Evolutionary conservation across 37 sponge, comb jelly and placozoan species (phyloP), one percentile per base, ranked within the genome.

Genomic region (Halichondria panicea): DNA sequence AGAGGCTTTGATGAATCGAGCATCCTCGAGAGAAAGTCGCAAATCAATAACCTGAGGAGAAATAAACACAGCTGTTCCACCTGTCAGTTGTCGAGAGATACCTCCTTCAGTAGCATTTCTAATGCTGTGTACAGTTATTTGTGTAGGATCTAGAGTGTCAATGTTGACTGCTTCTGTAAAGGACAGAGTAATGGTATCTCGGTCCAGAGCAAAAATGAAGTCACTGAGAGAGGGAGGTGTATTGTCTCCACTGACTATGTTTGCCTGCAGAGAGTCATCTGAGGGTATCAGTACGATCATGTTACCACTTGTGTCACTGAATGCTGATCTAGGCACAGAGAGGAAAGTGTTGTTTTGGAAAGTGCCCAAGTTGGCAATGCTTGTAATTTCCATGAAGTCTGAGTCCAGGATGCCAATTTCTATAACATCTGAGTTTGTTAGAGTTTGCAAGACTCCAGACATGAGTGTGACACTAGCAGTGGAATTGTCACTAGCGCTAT

Each of bases 291-390:
- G 54, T 18, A 63, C 66, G 6, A 92, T 40, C 27, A 46, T 55
- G 36, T 92, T 92, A 24, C 87, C 89, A 75, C 81, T 88, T 6
- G 93, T 88, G 57, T 92, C 93, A 5, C 74, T 40, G 62, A 88
- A 84, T 22, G 79, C 48, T 32, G 45, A 35, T 22, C 78, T 7
- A 6, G 31, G n/a, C 27, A 88, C 31, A 40, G 89, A 67, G 21
- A 92, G 32, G 43, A 42, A 89, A 1, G 84, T 94, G 34, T 85
- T 65, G 42, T 76, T 86, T 32, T 66, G 37, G 11, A 71, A 43
- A 33, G 87, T 89, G 0, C 79, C 87, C 43, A 94, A 37, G 54
- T 41, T 35, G 15, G 84, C 55, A 15, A 63, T 24, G 54, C 68
- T 78, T 53, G 75, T 54, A 48, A 84, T 38, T 55, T 42, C 40